Base-by-base conservation (phyloP, 2,888 invertebrate species). In the Pyrrhosoma nymphula region DNA sequence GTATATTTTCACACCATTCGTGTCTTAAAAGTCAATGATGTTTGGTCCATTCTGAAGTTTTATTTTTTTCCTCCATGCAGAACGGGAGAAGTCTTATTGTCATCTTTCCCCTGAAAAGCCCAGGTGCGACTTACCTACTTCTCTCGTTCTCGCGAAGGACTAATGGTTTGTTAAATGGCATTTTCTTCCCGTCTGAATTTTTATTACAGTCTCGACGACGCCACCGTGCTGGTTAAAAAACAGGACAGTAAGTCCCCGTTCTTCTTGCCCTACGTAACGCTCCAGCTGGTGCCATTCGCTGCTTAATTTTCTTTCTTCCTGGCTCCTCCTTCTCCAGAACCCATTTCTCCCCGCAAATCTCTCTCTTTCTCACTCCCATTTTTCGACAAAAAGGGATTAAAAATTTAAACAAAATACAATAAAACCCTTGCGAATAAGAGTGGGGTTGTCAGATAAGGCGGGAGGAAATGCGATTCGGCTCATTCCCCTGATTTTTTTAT, bases 141-240 rank as follows among this genome's bases (percentile, higher is more conserved):
- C 82, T 12, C 35, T 14, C 82, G 30, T 82, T 35, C 35, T 35
- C 82, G 82, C 82, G 82, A 82, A 60, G 30, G 16, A n/a, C 82
- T 82, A 82, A 82, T 82, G 82, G 82, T 35, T 35, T 82, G 82
- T 35, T 82, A 82, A 82, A 82, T 82, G 82, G 30, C 82, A 82
- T 30, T 82, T 82, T 82, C 16, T 60, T 35, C 82, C 30, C 35
- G 35, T 8, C 82, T 35, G 82, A 30, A 82, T 35, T 82, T 82
- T 82, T 82, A 82, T 82, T 82, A 16, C 82, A 82, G 82, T 35
- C 82, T 35, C 82, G n/a, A 30, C 60, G 60, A 1, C 60, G 35
- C 35, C 30, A 14, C 35, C n/a, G 82, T 82, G 82, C 18, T 82
- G 82, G 82, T 35, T 35, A 14, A 82, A 75, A 60, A 82, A 35